Base-by-base conservation (phyloP, 1,140 invertebrate genomes). In the Dendroctonus valens region DNA sequence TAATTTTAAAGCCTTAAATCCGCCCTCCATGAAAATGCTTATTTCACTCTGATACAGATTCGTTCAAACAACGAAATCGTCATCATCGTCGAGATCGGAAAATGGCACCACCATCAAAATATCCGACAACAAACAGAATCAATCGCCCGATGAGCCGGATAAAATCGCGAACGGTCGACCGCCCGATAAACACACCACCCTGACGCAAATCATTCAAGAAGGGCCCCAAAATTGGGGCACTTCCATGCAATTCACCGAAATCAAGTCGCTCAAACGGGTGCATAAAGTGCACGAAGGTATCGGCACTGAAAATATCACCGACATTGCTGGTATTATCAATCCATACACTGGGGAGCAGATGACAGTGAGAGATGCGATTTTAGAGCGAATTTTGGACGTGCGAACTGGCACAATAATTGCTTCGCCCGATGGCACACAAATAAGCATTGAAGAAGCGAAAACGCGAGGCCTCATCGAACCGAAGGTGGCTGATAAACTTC, bases 301-400 rank as follows among this genome's bases (percentile, higher is more conserved):
- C 61, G 82, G 83, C 61, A 83, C 84, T 8, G 89, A 90, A 55
- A 86, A 86, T 70, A 87, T 92, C 65, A 87, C 91, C 37, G 88
- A 91, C 72, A 86, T 86, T 65, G 86, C 85, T 70, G 91, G 92
- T 58, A 92, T 97, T 71, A 79, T 91, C 41, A 91, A 98, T 83
- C 94, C 94, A 12, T 84, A 86, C 66, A 96, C 91, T 3, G 89
- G 89, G 66, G 84, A 92, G 73, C 82, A 89, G 59, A 79, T 97
- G 54, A 93, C 91, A 7, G 86, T 96, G 7, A 86, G 88, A 60
- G 90, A 94, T 78, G 93, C 93, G 6, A 92, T 94, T 59, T 86
- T 86, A 59, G 82, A 88, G 76, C 85, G 91, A 46, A 87, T 96
- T 59, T 79, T 95, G 49, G 91, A 96, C 76, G 88, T 92, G 48